A percentile compares a stretch with the other conserved stretches of the same genome.
Evolutionary conservation across 2,888 invertebrate genomes (phyloP).

Genomic region (Hydrotaea cyrtoneurina): DNA sequence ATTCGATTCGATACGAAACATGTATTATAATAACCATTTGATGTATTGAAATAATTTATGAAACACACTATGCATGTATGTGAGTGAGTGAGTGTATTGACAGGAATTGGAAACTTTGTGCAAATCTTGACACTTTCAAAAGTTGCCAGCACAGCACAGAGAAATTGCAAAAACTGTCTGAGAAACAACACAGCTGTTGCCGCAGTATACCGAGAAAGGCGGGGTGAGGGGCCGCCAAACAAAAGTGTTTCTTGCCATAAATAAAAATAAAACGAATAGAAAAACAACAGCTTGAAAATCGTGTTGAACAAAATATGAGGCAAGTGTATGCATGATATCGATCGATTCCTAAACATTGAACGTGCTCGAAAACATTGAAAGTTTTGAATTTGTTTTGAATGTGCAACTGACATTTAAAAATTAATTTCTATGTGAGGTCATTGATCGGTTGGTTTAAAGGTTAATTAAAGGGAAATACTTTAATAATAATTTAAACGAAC

Average conservation of each 20-base stretch:
- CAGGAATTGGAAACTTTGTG: too few species aligned
- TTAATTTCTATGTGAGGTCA: not conserved
- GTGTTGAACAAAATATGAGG: not conserved
- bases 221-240: not conserved
- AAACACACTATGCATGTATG: too few species aligned
- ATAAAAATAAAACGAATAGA: not conserved
- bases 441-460: not conserved
- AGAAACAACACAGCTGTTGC: not conserved
- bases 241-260: slow-evolving; percentile 5
- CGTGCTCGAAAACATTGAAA: too few species aligned
- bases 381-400: not conserved
- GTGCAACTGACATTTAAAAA: not conserved
- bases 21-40: too few species aligned
- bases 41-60: too few species aligned
- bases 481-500: too few species aligned
- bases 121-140: not conserved
- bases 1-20: too few species aligned
- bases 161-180: not conserved
- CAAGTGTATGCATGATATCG: not conserved
- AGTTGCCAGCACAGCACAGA: not conserved
- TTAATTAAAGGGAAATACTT: not conserved
- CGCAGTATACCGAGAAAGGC: not conserved
- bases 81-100: too few species aligned
- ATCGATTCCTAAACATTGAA: not conserved
- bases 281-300: not conserved